Evolutionary conservation across 2,888 invertebrate species (phyloP), one percentile per base, ranked within the genome.

Genomic region (Andricus quercusramuli): DNA sequence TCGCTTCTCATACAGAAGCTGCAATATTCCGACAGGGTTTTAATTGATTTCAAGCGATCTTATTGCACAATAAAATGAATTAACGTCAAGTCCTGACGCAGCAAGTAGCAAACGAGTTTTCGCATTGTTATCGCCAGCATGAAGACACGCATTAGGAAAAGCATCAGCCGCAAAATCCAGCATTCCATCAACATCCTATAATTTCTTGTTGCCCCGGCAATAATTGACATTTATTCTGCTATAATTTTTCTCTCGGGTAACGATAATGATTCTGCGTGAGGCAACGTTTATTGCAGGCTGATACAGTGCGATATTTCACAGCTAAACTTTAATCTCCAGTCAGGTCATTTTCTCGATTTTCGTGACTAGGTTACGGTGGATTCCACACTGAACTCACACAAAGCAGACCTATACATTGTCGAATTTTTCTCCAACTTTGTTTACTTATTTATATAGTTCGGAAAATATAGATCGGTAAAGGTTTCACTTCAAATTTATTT

Each of bases 111-210:
- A 64, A 64, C 29, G 64, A 25, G 64, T 64, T 64, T 64, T 29
- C 17, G n/a, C 41, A 67, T 67, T 67, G 67, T 67, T 67, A 22
- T 44, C 67, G 5, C 37, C n/a, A 20, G 37, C 29, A 67, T 67
- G 41, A 67, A 67, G 5, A 29, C 29, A 29, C 25, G 25, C 67
- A 67, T 67, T 67, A 11, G 44, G 37, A 15, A 44, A 67, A 41
- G 67, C 22, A 67, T 41, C 29, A 64, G 29, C 64, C 22, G 67
- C 44, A 22, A 67, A 67, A 67, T n/a, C n/a, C 20, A 37, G 44
- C 44, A 67, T 67, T 67, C 44, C 67, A 22, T 67, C 13, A 67
- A 67, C 41, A 67, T 67, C 41, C 20, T 67, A 67, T 67, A 67
- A 44, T 67, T 67, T 67, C 20, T 20, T 15, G 41, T 67, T 37